Evolutionary conservation across 2,888 invertebrate genomes (phyloP).

Genomic region (Gari tellinella): DNA sequence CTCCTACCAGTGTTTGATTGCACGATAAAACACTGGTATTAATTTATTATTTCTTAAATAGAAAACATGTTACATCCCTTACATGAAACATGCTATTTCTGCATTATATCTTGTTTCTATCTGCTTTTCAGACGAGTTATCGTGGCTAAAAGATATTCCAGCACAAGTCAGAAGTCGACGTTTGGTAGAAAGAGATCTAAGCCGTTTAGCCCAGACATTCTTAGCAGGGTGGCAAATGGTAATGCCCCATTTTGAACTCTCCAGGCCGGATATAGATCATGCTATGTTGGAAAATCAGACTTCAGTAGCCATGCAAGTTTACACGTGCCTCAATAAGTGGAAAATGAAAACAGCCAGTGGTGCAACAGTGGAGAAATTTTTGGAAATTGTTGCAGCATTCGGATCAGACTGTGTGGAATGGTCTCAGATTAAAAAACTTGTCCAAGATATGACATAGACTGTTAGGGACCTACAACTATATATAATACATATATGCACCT

Average conservation of each 20-base stretch:
- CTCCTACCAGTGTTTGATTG: too few species aligned
- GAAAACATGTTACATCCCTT: too few species aligned
- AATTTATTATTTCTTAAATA: too few species aligned
- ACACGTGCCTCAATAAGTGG: slow-evolving; percentile 49
- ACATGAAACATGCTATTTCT: too few species aligned
- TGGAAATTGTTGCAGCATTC: slow-evolving; percentile 25
- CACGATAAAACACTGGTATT: too few species aligned
- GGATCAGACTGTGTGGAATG: slow-evolving; percentile 43
- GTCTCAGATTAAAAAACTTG: slow-evolving; percentile 34
- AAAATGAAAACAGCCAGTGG: slow-evolving; percentile 2
- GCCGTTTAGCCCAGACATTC: slow-evolving; percentile 46
- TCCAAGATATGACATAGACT: slow-evolving; percentile 26
- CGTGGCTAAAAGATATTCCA: slow-evolving; percentile 38
- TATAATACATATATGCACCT: too few species aligned
- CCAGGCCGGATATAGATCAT: slow-evolving; percentile 41
- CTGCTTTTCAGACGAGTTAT: slow-evolving; percentile 25
- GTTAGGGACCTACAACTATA: too few species aligned
- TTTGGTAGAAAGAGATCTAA: slow-evolving; percentile 47
- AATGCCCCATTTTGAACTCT: slow-evolving; percentile 34
- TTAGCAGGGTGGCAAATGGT: slow-evolving; percentile 51
- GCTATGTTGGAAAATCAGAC: slow-evolving; percentile 39
- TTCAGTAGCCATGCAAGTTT: slow-evolving; percentile 45
- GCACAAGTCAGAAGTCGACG: slow-evolving; percentile 2
- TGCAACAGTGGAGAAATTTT: slow-evolving; percentile 38
- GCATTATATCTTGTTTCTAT: too few species aligned